Evolutionary conservation across 2,888 invertebrate species (phyloP).

Genomic region (Agrotis ipsilon): DNA sequence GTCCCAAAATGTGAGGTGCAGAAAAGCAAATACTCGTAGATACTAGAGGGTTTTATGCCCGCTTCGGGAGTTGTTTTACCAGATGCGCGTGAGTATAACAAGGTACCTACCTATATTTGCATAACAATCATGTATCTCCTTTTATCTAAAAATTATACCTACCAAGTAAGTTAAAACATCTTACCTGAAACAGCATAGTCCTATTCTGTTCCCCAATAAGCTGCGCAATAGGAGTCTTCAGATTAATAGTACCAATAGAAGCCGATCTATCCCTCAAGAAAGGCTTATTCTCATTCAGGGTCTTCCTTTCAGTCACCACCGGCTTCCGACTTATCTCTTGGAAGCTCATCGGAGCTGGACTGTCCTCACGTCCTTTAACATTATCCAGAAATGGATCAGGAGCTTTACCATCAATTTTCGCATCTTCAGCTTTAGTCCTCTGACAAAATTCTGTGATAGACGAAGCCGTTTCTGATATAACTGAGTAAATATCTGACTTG

Average conservation of each 20-base stretch:
- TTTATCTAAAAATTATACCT: too few species aligned
- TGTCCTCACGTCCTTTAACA: slow-evolving; percentile 48
- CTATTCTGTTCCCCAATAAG: slow-evolving; percentile 94
- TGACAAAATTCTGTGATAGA: slow-evolving; percentile 76
- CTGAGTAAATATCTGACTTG: slow-evolving; percentile 75
- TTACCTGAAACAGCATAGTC: slow-evolving; percentile 97
- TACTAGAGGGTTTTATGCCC: too few species aligned
- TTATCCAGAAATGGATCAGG: slow-evolving; percentile 44
- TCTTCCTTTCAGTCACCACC: slow-evolving; percentile 62
- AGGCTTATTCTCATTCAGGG: slow-evolving; percentile 83
- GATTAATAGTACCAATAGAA: slow-evolving; percentile 91
- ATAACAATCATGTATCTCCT: too few species aligned
- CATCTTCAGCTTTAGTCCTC: slow-evolving; percentile 47
- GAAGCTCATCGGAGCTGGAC: slow-evolving; percentile 74
- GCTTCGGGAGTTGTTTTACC: too few species aligned
- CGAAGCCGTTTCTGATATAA: slow-evolving; percentile 78
- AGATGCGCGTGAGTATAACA: too few species aligned
- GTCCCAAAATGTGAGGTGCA: too few species aligned
- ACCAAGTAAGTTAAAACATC: background rate
- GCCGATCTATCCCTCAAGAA: slow-evolving; percentile 91
- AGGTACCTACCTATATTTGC: too few species aligned
- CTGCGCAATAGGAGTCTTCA: slow-evolving; percentile 87
- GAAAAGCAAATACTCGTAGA: too few species aligned
- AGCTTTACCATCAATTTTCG: slow-evolving; percentile 50
- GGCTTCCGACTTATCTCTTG: slow-evolving; percentile 76